These are phyloP conservation scores for Dallia pectoralis DNA, from an alignment of 2,797 vertebrate genomes.

Conservation along the genomic window DNA sequence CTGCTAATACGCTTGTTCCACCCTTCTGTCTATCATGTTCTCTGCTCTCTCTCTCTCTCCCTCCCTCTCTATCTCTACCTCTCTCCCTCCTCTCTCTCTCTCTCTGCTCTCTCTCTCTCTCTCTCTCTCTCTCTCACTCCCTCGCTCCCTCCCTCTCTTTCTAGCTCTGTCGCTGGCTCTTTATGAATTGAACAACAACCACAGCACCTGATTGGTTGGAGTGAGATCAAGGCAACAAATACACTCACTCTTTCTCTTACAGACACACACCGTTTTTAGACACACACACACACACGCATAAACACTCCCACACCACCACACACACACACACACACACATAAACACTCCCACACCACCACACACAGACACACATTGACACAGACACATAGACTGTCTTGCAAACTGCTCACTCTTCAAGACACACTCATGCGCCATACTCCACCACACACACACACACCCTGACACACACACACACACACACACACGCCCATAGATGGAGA, in stretches of 20 bases:
- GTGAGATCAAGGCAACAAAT: constrained; percentile 53
- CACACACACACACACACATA: constrained; percentile 32
- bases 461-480: constrained; percentile 45
- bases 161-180: constrained; percentile 6
- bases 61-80: constrained; percentile 15
- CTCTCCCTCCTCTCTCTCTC: constrained; percentile 26
- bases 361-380: not conserved
- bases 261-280: constrained; percentile 19
- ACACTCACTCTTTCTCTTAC: constrained; percentile 29
- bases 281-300: constrained; percentile 39
- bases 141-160: not conserved
- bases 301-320: constrained; percentile 33
- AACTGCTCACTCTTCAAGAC: constrained; percentile 59
- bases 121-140: constrained; percentile 11
- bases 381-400: constrained; percentile 47
- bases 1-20: not conserved
- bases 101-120: constrained; percentile 12
- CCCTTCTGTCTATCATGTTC: constrained; percentile 2
- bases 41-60: constrained; percentile 15
- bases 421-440: constrained; percentile 35
- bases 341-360: constrained; percentile 12
- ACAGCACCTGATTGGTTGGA: constrained; percentile 58
- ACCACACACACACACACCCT: constrained; percentile 45
- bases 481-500: constrained; percentile 36
- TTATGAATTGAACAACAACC: constrained; percentile 61